phyloP scores from a whole-genome alignment of 2,797 vertebrate species.

The Coracias cyanogaster region DNA sequence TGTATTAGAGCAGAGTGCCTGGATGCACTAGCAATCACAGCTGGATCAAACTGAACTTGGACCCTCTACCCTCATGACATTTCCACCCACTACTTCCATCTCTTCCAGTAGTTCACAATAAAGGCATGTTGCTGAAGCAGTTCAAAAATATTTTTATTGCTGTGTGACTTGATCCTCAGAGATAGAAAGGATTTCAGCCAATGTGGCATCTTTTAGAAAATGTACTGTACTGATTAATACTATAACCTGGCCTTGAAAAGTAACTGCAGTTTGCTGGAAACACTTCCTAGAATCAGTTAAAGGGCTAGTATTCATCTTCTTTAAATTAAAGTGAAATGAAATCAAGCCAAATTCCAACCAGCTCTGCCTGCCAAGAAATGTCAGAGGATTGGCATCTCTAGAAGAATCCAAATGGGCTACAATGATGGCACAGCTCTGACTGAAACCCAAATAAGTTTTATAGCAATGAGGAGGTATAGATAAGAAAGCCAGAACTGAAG shows the following conservation, averaged over 20 bases:
- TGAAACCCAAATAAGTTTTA: background rate
- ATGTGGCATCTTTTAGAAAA: background rate
- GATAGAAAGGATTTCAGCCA: background rate
- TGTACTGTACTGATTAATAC: background rate
- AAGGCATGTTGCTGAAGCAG: background rate
- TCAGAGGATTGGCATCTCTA: background rate
- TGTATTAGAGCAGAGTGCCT: background rate
- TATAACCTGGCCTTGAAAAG: background rate
- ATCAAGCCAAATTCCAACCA: background rate
- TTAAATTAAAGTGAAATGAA: constrained; percentile 22
- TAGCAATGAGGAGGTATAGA: background rate
- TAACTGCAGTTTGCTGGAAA: background rate
- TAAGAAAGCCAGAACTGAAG: background rate
- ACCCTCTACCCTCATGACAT: background rate
- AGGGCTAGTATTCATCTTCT: background rate
- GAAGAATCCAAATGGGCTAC: background rate
- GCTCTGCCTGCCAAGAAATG: background rate
- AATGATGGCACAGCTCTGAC: background rate
- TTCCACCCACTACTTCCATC: background rate
- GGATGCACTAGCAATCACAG: background rate
- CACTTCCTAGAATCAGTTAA: background rate
- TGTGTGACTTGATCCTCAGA: background rate
- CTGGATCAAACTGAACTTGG: background rate
- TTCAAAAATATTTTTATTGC: background rate
- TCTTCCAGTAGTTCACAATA: background rate